Evolutionary conservation across 2,113 vertebrate genomes (phyloP).

Genomic region (Microcebus ravelobensis): DNA sequence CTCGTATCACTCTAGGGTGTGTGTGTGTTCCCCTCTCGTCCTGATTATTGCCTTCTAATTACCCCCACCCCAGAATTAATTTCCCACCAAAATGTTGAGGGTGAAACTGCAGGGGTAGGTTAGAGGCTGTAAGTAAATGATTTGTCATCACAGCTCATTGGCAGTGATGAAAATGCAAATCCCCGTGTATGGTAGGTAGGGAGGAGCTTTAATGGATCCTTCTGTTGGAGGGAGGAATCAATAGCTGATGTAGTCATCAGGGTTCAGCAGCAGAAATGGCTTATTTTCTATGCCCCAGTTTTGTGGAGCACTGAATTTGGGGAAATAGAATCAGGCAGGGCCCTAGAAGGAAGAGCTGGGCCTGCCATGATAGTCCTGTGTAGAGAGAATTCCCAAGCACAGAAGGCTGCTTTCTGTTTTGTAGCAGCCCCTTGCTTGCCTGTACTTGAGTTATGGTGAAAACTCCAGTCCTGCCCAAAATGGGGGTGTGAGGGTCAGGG

Average conservation of each 20-base stretch:
- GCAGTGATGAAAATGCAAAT: conserved; percentile 38
- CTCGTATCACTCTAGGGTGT: background rate
- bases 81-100: background rate
- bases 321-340: background rate
- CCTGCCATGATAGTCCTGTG: background rate
- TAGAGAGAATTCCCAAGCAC: background rate
- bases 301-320: background rate
- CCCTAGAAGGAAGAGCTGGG: background rate
- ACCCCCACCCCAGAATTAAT: background rate
- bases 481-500: background rate
- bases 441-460: background rate
- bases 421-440: background rate
- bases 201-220: background rate
- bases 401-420: background rate
- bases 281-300: background rate
- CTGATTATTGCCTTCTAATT: background rate
- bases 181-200: background rate
- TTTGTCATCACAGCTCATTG: background rate
- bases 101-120: background rate
- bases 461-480: background rate
- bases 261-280: background rate
- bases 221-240: background rate
- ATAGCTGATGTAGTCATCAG: background rate
- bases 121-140: background rate
- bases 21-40: background rate